Base-by-base conservation (phyloP, 2,888 invertebrate genomes). In the Lasioglossum morio region DNA sequence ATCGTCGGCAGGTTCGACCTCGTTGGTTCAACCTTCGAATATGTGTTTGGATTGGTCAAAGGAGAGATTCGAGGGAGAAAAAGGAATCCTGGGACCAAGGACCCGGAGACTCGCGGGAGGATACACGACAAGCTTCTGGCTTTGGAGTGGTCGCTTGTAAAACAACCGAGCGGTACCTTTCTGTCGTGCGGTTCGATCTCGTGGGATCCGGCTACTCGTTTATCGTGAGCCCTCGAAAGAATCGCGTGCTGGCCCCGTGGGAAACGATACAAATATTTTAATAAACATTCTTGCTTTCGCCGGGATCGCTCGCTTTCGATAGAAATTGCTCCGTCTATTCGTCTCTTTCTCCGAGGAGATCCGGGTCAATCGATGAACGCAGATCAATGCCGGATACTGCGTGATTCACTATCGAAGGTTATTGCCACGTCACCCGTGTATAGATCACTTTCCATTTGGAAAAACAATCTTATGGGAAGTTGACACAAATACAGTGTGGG, bases 71-170 rank as follows among this genome's bases (percentile, higher is more conserved):
- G 85, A 77, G 85, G 79, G 79, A 87, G 87, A 88, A 87, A 87
- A 84, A 89, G 87, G 91, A 90, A 91, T 90, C 88, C 88, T 81
- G 84, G 86, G 91, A 92, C 87, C 87, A 88, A 87, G 85, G 89
- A 88, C 82, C 87, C 83, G 81, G 85, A 75, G 90, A 89, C 88
- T 86, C 82, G 87, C 90, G 87, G 89, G 87, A 90, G 91, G 87
- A 91, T 90, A 90, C 90, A 91, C 91, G 91, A 92, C 92, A 91
- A 92, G 91, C 92, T 92, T 92, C 92, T 92, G 92, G 89, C 92
- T 92, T 92, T 84, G 88, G 86, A 92, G 92, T 91, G 92, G 91
- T 82, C 90, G 89, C 92, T 92, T 92, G 92, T 92, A 92, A 91
- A 92, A 92, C 92, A 92, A 92, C 89, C 86, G 90, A 88, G 91